Evolutionary conservation across 2,113 vertebrate species (phyloP), one percentile per base, ranked within the genome.

Genomic region (Gambusia affinis): DNA sequence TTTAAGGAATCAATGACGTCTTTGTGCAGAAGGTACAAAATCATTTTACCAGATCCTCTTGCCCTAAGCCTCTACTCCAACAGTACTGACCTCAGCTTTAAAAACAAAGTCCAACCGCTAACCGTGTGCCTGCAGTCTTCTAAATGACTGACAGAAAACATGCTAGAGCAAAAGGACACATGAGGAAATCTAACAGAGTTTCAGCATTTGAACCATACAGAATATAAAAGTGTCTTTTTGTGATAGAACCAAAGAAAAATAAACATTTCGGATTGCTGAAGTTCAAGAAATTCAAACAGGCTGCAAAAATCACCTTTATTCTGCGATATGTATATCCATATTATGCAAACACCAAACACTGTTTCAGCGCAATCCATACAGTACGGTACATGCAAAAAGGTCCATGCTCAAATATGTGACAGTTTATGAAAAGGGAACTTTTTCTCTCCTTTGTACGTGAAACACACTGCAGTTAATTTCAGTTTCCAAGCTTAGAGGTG

Each of bases 1-100:
- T 79, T 88, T 78, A 60, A 60, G 64, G 78, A 88, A 85, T 92
- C 88, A 91, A 90, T 91, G 87, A 82, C 74, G 79, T 78, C 86
- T 93, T 92, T 92, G 91, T 79, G 71, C 84, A 79, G 63, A 22
- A 10, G 77, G 76, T 83, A 83, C 51, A 69, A 80, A 89, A 93
- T 90, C 69, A 87, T 92, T 89, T 89, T 67, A 87, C 60, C 88
- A 92, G 89, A 89, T 85, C 87, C 73, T 64, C 31, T 33, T 67
- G 82, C 63, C 24, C 70, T 70, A 67, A 78, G 67, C 76, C 69
- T 79, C 76, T 70, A 66, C 64, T 72, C 75, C 70, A 80, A 67
- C 66, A 31, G 57, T 47, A 51, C 27, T 83, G 51, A 78, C 65
- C 67, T 74, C 75, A 73, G 54, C 67, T 51, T 67, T 27, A 60